Evolutionary conservation across 2,797 vertebrate species (phyloP).

Genomic region (Semotilus atromaculatus): DNA sequence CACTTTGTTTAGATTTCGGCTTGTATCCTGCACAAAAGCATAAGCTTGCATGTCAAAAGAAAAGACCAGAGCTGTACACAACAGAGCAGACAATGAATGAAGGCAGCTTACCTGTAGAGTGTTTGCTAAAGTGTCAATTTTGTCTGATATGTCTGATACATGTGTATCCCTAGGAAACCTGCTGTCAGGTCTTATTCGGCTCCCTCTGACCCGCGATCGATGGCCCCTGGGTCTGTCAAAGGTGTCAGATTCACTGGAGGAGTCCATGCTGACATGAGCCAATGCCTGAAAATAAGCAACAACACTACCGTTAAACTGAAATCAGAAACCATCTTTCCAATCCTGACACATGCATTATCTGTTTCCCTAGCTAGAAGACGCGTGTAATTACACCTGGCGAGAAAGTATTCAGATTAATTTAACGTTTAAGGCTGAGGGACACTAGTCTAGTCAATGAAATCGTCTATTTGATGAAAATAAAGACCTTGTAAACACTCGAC

Average conservation of each 20-base stretch:
- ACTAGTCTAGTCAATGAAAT: background rate
- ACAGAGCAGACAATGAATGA: background rate
- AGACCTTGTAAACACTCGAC: background rate
- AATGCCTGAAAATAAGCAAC: constrained; percentile 2
- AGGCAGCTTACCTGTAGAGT: constrained; percentile 86
- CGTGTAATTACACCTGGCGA: background rate
- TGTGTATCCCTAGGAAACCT: constrained; percentile 3
- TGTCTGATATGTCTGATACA: constrained; percentile 81
- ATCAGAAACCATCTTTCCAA: background rate
- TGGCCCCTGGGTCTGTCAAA: constrained; percentile 64
- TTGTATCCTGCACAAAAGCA: constrained; percentile 83
- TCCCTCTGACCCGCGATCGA: constrained; percentile 72
- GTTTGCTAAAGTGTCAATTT: constrained; percentile 88
- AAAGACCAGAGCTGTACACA: background rate
- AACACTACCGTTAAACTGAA: background rate
- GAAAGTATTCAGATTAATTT: background rate
- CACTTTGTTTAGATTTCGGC: constrained; percentile 87
- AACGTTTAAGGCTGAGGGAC: background rate
- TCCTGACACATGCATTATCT: background rate
- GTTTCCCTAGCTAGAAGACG: background rate
- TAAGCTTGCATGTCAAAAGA: constrained; percentile 2
- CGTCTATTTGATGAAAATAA: background rate
- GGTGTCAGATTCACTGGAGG: constrained; percentile 88
- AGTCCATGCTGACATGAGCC: constrained; percentile 78
- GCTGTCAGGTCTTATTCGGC: constrained; percentile 64